Percentiles rank a stretch among this genome's conserved stretches.
Conservation (phyloP, 92 coral and sea anemone genomes). For the Parazoanthus darwini region DNA sequence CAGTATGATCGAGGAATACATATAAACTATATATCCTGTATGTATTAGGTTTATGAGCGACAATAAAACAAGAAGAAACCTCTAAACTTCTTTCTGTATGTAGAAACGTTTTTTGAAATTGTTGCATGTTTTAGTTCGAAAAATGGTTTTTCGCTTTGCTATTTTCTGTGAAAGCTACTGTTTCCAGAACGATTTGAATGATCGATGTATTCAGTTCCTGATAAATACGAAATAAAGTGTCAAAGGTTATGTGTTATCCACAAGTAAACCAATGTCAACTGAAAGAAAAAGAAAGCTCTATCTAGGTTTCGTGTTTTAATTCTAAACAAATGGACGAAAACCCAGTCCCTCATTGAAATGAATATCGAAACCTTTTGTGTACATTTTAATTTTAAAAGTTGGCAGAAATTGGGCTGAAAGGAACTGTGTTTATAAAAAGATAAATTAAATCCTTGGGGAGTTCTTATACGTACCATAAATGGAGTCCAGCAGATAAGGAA, state of each 20-base stretch:
- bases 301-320: not conserved
- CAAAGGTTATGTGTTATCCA: too few species aligned
- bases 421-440: not conserved
- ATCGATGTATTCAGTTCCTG: not conserved
- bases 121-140: too few species aligned
- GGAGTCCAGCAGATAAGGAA: constrained; percentile 39
- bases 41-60: not conserved
- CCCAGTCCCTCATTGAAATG: too few species aligned
- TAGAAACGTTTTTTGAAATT: too few species aligned
- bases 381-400: too few species aligned
- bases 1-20: not conserved
- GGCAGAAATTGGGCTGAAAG: not conserved
- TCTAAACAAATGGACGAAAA: not conserved
- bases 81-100: too few species aligned
- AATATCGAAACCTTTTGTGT: too few species aligned
- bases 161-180: not conserved
- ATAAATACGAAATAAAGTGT: not conserved
- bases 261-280: too few species aligned
- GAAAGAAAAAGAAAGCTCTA: too few species aligned
- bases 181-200: not conserved
- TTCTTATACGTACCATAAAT: constrained; percentile 19
- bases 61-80: not conserved
- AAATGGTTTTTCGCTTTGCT: not conserved
- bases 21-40: not conserved
- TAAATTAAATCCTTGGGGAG: not conserved